Conservation (phyloP, 92 coral and sea anemone species). For the Zoanthus solanderi region DNA sequence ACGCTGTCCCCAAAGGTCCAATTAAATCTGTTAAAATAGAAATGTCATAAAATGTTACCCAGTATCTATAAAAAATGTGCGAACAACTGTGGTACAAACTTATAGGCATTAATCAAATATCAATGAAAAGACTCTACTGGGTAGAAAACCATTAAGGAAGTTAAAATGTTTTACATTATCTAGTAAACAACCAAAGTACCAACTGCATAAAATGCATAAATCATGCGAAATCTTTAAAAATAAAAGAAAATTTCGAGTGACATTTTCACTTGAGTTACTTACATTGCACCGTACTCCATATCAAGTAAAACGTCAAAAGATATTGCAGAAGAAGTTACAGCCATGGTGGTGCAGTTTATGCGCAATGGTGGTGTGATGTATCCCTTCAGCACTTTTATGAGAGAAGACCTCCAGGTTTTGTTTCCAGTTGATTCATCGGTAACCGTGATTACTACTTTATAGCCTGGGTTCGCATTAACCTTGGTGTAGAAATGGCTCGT, state of each 20-base stretch:
- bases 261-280: too few relatives aligned
- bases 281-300: not conserved
- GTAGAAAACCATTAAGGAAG: too few relatives aligned
- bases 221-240: too few relatives aligned
- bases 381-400: not conserved
- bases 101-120: too few relatives aligned
- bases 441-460: not conserved
- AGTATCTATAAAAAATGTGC: too few relatives aligned
- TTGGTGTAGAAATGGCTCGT: not conserved
- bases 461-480: constrained; percentile 1
- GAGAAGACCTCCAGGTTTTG: not conserved
- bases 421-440: not conserved
- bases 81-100: too few relatives aligned
- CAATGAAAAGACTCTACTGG: too few relatives aligned
- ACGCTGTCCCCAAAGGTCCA: constrained; percentile 15
- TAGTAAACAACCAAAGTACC: too few relatives aligned
- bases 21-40: not conserved
- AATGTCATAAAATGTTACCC: not conserved
- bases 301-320: constrained; percentile 18
- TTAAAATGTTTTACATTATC: too few relatives aligned
- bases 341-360: not conserved
- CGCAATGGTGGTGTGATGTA: constrained; percentile 16
- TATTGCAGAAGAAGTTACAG: not conserved
- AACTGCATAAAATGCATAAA: too few relatives aligned
- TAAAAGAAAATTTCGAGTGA: too few relatives aligned